Base-by-base conservation (phyloP, 1,140 invertebrate species). In the Harpegnathos saltator region DNA sequence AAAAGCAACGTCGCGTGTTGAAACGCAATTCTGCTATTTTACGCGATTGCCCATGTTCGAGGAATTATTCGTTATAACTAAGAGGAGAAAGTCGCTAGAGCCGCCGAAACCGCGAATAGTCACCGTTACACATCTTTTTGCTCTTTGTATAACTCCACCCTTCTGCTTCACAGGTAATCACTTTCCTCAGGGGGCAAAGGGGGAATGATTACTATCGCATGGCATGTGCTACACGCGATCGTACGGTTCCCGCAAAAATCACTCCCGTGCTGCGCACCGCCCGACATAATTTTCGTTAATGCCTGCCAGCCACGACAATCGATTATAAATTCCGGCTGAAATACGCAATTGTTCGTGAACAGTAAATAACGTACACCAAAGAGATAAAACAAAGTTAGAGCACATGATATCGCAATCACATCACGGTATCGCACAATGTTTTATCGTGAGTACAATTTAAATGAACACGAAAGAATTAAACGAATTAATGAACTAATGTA, bases 151-250 rank as follows among this genome's bases (percentile, higher is more conserved):
- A 68, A 87, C 91, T 84, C 86, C 91, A 91, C 91, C 91, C 86
- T 86, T 89, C 26, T 44, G 15, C 61, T 81, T 73, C 44, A 22
- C 83, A 86, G 82, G 84, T 92, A 93, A 92, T 92, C 87, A 92
- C 89, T 92, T 74, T 89, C 74, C 73, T 84, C 38, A 24, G 7
- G 44, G 44, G 52, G 52, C n/a, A 44, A 12, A 26, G 56, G 22
- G 56, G 62, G 50, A 44, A n/a, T 58, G 65, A 80, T 80, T 80
- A 77, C 84, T 86, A 82, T 85, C 78, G 66, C 62, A 50, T 86
- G 85, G 38, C 83, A 85, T 83, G 82, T 89, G 87, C 26, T 82
- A 87, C 89, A 92, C 91, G 90, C 89, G 87, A 92, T 84, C 89
- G 89, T 78, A 83, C 61, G 58, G 82, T 78, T 89, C 54, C 69